Evolutionary conservation across 1,140 invertebrate species (phyloP), one percentile per base, ranked within the genome.

Genomic region (Drosophila ambigua): DNA sequence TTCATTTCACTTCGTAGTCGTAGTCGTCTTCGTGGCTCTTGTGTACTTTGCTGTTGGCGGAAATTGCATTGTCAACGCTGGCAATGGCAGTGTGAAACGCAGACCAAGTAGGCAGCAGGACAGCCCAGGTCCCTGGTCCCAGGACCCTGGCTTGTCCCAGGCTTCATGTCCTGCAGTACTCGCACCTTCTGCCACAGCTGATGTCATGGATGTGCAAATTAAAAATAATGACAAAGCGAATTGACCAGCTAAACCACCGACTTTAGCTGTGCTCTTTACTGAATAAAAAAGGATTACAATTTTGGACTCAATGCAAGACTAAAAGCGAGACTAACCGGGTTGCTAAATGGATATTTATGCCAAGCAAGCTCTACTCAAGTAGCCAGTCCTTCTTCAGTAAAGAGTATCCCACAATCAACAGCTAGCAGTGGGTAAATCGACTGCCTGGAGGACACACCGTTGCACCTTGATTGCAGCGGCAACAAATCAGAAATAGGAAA

Each of bases 51-150:
- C 63, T 67, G 82, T 75, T 58, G 58, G 72, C 83, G 82, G 83
- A 87, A 87, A 87, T 87, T 88, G 83, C 83, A 82, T 88, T 87
- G 82, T 87, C 82, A 87, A 82, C 83, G 83, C 66, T 80, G 35
- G 35, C 35, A 39, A 39, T 39, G 85, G 58, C 79, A 74, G 78
- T 62, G 65, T 31, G 66, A 26, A 35, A 39, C 48, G 45, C 23
- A 26, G 5, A 26, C 4, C 13, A 35, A 54, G 51, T 59, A 39
- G 68, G 50, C 60, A 72, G 68, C 64, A 53, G 39, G 65, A 46
- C 49, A 23, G 39, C 15, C 45, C 15, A 51, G 49, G 54, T 16
- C 16, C 16, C 16, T 16, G 16, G 16, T 28, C 15, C 45, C 15
- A 20, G 20, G 20, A 2, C 20, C 20, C 20, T 1, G 20, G 20